Evolutionary conservation across 2,888 invertebrate species (phyloP).

Genomic region (Onthophagus sagittarius): DNA sequence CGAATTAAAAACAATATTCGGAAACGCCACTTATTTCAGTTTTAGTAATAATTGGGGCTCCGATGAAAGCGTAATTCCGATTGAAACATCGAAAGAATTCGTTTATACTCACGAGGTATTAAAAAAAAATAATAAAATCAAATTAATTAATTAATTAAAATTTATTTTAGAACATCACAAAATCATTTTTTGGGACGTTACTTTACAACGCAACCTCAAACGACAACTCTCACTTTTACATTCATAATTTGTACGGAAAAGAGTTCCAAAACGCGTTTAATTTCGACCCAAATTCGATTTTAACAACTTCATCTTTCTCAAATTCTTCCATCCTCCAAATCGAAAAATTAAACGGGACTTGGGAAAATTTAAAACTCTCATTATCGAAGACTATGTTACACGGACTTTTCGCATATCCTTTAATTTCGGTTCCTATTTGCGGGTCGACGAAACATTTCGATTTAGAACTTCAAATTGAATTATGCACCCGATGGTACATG

Average conservation of each 20-base stretch:
- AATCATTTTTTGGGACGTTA: conserved; percentile 50
- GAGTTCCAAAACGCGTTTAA: no score
- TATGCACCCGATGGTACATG: conserved; percentile 66
- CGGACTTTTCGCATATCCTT: conserved; percentile 51
- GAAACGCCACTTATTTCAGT: conserved; percentile 52
- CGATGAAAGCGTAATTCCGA: conserved; percentile 44
- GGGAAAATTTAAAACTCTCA: conserved; percentile 56
- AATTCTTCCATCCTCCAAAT: conserved; percentile 46
- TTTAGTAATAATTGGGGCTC: conserved; percentile 58
- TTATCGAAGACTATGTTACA: conserved; percentile 52
- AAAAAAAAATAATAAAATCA: no score
- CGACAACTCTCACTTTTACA: conserved; percentile 37
- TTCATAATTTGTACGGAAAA: conserved; percentile 60
- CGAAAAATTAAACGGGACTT: conserved; percentile 56
- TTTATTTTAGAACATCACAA: conserved; percentile 21
- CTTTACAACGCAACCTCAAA: conserved; percentile 50
- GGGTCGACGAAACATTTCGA: conserved; percentile 52
- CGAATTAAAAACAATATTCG: conserved; percentile 18
- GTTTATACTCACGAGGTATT: conserved; percentile 54
- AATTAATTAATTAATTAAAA: conserved; percentile 3
- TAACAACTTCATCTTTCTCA: no score
- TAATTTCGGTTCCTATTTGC: conserved; percentile 56
- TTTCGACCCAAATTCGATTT: no score
- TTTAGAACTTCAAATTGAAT: conserved; percentile 43
- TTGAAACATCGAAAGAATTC: conserved; percentile 45